Conservation (phyloP, 2,113 vertebrate species). For the Ornithorhynchus anatinus region DNA sequence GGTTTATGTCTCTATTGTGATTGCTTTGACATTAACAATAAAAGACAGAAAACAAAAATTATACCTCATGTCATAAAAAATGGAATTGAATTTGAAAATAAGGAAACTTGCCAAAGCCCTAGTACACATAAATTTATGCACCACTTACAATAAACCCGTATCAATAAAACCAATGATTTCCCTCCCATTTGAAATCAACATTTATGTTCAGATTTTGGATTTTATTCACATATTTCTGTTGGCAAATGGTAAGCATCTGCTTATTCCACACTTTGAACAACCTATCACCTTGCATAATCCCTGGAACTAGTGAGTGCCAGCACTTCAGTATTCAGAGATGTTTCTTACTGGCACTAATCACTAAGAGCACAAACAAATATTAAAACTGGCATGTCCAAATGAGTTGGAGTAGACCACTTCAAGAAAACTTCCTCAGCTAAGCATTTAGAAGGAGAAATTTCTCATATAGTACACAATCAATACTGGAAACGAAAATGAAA, state of each 20-base stretch:
- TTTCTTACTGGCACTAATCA: background rate
- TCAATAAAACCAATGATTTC: conserved; percentile 32
- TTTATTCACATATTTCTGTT: background rate
- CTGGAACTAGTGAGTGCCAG: background rate
- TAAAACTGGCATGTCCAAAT: background rate
- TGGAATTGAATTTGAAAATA: conserved; percentile 26
- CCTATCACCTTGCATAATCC: background rate
- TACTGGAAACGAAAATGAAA: background rate
- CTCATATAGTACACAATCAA: background rate
- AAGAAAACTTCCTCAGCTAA: background rate
- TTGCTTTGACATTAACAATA: conserved; percentile 3
- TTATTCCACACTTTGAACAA: background rate
- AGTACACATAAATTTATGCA: conserved; percentile 16
- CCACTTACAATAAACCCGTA: conserved; percentile 41
- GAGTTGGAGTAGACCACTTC: background rate
- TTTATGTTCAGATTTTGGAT: background rate
- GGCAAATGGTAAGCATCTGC: background rate
- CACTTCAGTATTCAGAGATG: background rate
- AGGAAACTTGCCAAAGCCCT: conserved; percentile 14
- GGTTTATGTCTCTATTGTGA: background rate
- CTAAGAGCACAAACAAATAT: background rate
- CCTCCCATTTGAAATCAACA: background rate
- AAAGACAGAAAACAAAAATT: conserved; percentile 32
- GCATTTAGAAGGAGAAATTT: background rate
- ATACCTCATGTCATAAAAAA: conserved; percentile 9